Conservation (phyloP, 1,140 invertebrate species). For the Calosoma granatense region DNA sequence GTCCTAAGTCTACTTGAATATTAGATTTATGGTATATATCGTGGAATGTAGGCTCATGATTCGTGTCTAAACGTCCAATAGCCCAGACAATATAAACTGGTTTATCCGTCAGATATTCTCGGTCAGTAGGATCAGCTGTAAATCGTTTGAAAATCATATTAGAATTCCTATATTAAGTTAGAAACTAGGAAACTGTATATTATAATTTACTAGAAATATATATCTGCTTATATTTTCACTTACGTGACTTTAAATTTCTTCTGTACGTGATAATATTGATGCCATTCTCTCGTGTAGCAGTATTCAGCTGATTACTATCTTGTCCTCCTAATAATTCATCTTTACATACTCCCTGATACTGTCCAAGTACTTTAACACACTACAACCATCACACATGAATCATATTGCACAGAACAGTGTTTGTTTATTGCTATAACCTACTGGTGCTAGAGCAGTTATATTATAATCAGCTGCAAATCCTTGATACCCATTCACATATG, state of each 20-base stretch:
- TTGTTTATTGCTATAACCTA: constrained; percentile 38
- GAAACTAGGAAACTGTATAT: constrained; percentile 12
- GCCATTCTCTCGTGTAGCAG: constrained; percentile 56
- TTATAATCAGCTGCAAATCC: constrained; percentile 76
- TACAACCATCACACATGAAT: too few relatives aligned
- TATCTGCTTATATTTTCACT: constrained; percentile 27
- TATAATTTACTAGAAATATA: constrained; percentile 3
- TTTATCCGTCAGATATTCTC: constrained; percentile 55
- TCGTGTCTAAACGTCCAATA: constrained; percentile 65
- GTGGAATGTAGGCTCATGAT: constrained; percentile 75
- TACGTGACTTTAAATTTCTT: constrained; percentile 59
- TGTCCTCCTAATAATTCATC: constrained; percentile 66
- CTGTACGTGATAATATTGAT: constrained; percentile 72
- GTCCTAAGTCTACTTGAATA: constrained; percentile 54
- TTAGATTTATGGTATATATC: constrained; percentile 64
- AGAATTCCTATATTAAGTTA: background rate
- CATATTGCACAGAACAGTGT: too few relatives aligned
- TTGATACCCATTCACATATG: constrained; percentile 59
- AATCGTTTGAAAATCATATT: constrained; percentile 12
- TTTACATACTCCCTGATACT: constrained; percentile 75
- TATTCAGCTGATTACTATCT: constrained; percentile 68
- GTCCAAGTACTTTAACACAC: constrained; percentile 76
- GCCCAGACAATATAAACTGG: constrained; percentile 72
- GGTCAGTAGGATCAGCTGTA: constrained; percentile 68
- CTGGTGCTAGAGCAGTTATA: constrained; percentile 70